A percentile compares a stretch with the other conserved stretches of the same genome.
phyloP scores from a whole-genome alignment of 2,888 invertebrate genomes.

The Drosophila paramelanica region DNA sequence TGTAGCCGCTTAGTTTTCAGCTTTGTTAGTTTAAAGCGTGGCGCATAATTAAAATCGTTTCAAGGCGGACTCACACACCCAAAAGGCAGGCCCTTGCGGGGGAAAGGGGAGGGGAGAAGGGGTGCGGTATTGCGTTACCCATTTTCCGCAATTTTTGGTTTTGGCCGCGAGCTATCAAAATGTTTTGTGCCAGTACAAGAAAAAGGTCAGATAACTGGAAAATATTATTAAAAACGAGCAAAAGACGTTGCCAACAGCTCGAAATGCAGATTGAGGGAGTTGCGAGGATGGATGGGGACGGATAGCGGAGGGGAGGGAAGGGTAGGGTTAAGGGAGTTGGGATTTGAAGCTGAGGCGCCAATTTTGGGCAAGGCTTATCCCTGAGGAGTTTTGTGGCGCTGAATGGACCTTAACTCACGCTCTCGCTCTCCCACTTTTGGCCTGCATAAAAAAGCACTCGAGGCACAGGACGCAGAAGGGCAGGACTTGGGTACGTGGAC shows the following conservation, averaged over 20 bases:
- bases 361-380: conserved; percentile 62
- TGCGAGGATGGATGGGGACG: too few relatives aligned
- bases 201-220: conserved; percentile 82
- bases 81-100: not conserved
- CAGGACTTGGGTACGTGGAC: not conserved
- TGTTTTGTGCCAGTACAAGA: conserved; percentile 53
- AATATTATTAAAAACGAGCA: conserved; percentile 77
- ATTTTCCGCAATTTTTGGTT: conserved; percentile 23
- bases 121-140: conserved; percentile 7
- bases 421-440: not conserved
- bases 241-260: conserved; percentile 44
- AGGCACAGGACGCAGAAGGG: conserved; percentile 8
- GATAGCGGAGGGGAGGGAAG: not conserved
- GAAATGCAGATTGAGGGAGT: conserved; percentile 6
- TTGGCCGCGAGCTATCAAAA: conserved; percentile 47
- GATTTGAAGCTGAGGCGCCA: conserved; percentile 26
- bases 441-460: conserved; percentile 35
- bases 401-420: conserved; percentile 28
- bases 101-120: not conserved
- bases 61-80: not conserved
- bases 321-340: conserved; percentile 7
- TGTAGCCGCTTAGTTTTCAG: conserved; percentile 20
- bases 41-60: conserved; percentile 47
- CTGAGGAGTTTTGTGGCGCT: conserved; percentile 61
- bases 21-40: conserved; percentile 45